Conservation (phyloP, 30 jellyfish, hydroid and myxozoan genomes). For the Chironex yamaguchii region DNA sequence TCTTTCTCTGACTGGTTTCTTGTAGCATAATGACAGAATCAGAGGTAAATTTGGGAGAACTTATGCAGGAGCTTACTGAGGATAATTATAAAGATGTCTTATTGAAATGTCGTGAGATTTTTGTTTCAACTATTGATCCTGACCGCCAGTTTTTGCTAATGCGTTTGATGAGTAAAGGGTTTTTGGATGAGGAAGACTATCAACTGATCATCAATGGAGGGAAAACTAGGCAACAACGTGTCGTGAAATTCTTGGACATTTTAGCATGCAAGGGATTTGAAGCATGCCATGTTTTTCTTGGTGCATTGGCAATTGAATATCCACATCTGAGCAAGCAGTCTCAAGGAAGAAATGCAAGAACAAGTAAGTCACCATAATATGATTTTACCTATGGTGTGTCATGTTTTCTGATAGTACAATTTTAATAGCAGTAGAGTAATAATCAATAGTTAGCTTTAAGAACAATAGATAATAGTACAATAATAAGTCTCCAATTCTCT, state of each 20-base stretch:
- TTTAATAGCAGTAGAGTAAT: too few relatives aligned
- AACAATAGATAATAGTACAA: too few relatives aligned
- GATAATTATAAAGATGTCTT: background rate
- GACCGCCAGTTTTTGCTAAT: constrained; percentile 81
- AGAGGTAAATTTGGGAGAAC: too few relatives aligned
- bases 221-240: constrained; percentile 82
- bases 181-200: constrained; percentile 92
- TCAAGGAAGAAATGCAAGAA: constrained; percentile 75
- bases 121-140: constrained; percentile 72
- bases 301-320: constrained; percentile 78
- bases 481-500: too few relatives aligned
- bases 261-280: constrained; percentile 82
- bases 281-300: constrained; percentile 67
- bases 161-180: constrained; percentile 77
- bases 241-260: constrained; percentile 82
- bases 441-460: too few relatives aligned
- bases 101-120: background rate
- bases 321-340: constrained; percentile 72
- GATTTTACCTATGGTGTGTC: too few relatives aligned
- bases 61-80: background rate
- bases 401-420: too few relatives aligned
- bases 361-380: too few relatives aligned
- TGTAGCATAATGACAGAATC: too few relatives aligned
- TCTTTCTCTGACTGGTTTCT: too few relatives aligned
- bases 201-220: constrained; percentile 81